These are phyloP conservation scores for Tortricodes alternella DNA, from an alignment of 2,888 invertebrate species.

Conservation along the genomic window DNA sequence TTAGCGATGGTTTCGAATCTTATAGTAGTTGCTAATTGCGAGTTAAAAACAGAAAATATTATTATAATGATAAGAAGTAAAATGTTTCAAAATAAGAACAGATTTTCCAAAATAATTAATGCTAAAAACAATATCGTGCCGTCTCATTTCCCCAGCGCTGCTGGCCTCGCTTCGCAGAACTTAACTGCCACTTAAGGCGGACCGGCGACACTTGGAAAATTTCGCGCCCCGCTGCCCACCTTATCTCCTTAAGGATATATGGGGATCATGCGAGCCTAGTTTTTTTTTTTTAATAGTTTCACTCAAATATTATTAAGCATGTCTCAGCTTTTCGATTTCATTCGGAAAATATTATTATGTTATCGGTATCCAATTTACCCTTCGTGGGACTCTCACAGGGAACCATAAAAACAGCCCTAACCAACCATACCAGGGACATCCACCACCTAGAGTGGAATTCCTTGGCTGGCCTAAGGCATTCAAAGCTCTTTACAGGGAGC, in stretches of 20 bases:
- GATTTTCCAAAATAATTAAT: slow-evolving; percentile 20
- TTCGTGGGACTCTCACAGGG: too few relatives aligned
- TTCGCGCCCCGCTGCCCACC: slow-evolving; percentile 59
- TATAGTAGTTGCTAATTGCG: too few relatives aligned
- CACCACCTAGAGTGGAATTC: too few relatives aligned
- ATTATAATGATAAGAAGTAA: not conserved
- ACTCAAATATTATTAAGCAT: not conserved
- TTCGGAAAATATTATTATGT: too few relatives aligned
- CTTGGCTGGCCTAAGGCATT: too few relatives aligned
- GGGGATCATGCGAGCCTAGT: slow-evolving; percentile 38
- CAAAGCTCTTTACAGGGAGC: too few relatives aligned
- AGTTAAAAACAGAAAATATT: too few relatives aligned
- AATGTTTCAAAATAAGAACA: not conserved
- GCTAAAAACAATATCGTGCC: slow-evolving; percentile 21
- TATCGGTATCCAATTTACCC: too few relatives aligned
- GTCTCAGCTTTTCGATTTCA: not conserved
- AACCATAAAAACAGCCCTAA: too few relatives aligned
- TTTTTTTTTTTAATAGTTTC: slow-evolving; percentile 43
- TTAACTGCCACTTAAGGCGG: slow-evolving; percentile 29
- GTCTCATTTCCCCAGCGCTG: slow-evolving; percentile 18
- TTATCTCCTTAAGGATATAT: slow-evolving; percentile 48
- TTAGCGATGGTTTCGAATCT: too few relatives aligned
- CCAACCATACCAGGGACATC: too few relatives aligned
- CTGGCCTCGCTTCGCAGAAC: not conserved
- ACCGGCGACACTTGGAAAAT: slow-evolving; percentile 66